Conservation (phyloP, 2,888 invertebrate genomes). For the Quadroppia sp. region DNA sequence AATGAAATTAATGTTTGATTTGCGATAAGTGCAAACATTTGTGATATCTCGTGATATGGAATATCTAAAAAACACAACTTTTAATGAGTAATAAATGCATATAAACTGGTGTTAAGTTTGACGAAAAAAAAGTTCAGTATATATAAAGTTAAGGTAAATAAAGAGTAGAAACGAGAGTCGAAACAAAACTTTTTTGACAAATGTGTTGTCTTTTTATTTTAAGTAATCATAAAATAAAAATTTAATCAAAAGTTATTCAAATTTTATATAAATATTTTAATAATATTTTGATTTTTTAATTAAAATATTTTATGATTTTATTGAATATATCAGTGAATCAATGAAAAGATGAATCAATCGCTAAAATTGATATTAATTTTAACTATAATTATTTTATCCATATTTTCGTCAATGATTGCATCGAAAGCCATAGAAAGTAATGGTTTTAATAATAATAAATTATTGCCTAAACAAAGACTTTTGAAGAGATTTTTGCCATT, state of each 20-base stretch:
- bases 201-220: too few relatives aligned
- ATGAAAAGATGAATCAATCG: neutral
- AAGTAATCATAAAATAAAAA: too few relatives aligned
- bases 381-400: neutral
- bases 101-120: neutral
- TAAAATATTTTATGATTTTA: neutral
- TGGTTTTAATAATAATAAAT: neutral
- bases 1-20: neutral
- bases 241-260: too few relatives aligned
- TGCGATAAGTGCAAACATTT: neutral
- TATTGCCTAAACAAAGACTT: neutral
- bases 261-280: neutral
- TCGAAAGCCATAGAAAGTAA: neutral
- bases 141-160: slow-evolving; percentile 10
- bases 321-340: neutral
- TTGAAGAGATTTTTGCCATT: neutral
- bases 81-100: slow-evolving; percentile 10
- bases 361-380: neutral
- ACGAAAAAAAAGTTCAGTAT: neutral
- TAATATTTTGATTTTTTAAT: neutral
- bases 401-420: neutral
- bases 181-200: neutral
- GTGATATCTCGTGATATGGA: neutral
- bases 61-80: neutral
- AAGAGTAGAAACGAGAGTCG: neutral